Conservation (phyloP, 2,888 invertebrate species). For the Chymomyza amoena region DNA sequence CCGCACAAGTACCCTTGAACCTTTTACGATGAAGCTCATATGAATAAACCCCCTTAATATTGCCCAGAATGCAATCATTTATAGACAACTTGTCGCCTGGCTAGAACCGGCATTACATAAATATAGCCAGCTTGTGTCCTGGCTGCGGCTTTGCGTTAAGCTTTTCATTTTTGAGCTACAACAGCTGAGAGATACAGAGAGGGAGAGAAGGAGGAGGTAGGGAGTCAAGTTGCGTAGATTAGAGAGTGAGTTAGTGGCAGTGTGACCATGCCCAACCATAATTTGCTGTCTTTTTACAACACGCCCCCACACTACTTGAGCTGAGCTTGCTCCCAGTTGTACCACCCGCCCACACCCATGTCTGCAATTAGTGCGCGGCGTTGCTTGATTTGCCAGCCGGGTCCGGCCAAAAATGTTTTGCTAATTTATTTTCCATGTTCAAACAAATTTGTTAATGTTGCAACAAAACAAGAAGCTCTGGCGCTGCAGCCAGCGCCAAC, state of each 20-base stretch:
- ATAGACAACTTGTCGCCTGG: conserved; percentile 48
- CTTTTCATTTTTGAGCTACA: conserved; percentile 65
- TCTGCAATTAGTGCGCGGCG: conserved; percentile 63
- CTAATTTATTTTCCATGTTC: conserved; percentile 77
- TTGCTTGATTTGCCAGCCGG: conserved; percentile 56
- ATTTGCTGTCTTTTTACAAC: neutral
- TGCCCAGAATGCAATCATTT: neutral
- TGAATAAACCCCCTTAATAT: neutral
- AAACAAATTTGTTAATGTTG: conserved; percentile 70
- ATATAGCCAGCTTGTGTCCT: conserved; percentile 1
- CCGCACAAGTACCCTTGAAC: no score
- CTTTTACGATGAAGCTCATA: neutral
- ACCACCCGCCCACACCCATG: neutral
- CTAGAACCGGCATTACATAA: neutral
- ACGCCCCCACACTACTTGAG: neutral
- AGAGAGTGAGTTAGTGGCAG: conserved; percentile 16
- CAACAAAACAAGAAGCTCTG: neutral
- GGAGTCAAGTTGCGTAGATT: no score
- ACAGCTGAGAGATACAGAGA: conserved; percentile 26
- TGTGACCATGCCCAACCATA: conserved; percentile 5
- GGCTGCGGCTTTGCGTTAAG: conserved; percentile 65
- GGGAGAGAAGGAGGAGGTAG: neutral
- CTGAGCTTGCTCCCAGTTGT: neutral
- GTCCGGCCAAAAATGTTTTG: conserved; percentile 70
- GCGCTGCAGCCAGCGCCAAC: neutral